Percentiles rank a stretch among this genome's conserved stretches.
These are phyloP conservation scores for Ploceus nigricollis DNA, from an alignment of 2,113 vertebrate species.

Conservation along the genomic window DNA sequence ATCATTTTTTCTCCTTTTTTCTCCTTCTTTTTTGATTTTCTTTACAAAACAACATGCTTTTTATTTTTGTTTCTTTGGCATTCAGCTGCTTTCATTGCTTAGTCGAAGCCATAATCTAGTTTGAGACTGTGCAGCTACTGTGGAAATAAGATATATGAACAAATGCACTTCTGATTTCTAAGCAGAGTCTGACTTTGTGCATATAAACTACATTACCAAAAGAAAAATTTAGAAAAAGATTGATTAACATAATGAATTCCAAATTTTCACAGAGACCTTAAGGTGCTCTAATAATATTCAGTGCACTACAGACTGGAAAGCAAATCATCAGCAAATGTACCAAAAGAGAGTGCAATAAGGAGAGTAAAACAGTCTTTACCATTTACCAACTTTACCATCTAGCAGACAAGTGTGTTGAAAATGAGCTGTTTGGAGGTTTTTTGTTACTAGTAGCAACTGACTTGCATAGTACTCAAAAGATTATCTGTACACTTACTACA, in stretches of 20 bases:
- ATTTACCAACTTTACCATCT: not conserved
- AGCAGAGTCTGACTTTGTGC: not conserved
- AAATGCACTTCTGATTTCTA: not conserved
- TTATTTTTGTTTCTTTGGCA: conserved; percentile 6
- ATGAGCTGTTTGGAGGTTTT: not conserved
- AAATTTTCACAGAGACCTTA: not conserved
- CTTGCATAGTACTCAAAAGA: not conserved
- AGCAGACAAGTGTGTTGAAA: not conserved
- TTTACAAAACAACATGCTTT: not conserved
- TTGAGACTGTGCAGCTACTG: not conserved
- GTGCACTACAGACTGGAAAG: not conserved
- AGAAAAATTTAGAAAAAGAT: not conserved
- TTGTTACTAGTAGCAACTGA: not conserved
- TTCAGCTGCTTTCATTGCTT: conserved; percentile 9
- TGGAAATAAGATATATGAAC: not conserved
- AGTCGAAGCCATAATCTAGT: not conserved
- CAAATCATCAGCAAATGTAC: not conserved
- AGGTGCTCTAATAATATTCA: not conserved
- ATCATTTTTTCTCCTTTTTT: not conserved
- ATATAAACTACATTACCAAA: not conserved
- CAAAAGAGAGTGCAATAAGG: not conserved
- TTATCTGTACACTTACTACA: not conserved
- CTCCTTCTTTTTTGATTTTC: not conserved
- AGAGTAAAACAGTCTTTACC: not conserved
- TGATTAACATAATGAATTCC: not conserved